phyloP scores from a whole-genome alignment of 2,797 vertebrate species.

The Muscicapa comitata region DNA sequence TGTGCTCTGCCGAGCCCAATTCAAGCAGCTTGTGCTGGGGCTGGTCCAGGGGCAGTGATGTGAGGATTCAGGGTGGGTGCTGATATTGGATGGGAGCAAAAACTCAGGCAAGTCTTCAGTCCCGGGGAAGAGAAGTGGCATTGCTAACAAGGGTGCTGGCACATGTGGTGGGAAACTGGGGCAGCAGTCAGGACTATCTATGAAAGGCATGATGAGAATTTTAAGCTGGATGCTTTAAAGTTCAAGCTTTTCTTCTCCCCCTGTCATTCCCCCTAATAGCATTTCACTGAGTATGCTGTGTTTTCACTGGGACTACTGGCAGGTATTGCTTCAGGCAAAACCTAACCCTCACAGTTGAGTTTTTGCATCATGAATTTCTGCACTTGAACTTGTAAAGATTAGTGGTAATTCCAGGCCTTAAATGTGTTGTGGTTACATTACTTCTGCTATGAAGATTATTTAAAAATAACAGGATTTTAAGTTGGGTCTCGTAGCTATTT shows the following conservation, averaged over 20 bases:
- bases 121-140: rapidly evolving
- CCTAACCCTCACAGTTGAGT: neutral
- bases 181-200: neutral
- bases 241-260: neutral
- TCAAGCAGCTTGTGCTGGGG: neutral
- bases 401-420: neutral
- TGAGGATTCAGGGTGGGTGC: neutral
- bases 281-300: neutral
- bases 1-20: neutral
- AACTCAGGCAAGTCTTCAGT: neutral
- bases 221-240: neutral
- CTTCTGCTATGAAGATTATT: neutral
- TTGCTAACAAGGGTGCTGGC: neutral
- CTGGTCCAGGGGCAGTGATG: neutral
- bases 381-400: neutral
- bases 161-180: neutral
- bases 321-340: conserved; percentile 11
- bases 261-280: neutral
- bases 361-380: neutral
- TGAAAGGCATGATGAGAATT: neutral
- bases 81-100: neutral
- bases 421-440: neutral
- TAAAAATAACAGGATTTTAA: conserved; percentile 2
- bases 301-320: neutral
- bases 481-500: neutral